Conservation (phyloP, 2,888 invertebrate species). For the Halictus ligatus region DNA sequence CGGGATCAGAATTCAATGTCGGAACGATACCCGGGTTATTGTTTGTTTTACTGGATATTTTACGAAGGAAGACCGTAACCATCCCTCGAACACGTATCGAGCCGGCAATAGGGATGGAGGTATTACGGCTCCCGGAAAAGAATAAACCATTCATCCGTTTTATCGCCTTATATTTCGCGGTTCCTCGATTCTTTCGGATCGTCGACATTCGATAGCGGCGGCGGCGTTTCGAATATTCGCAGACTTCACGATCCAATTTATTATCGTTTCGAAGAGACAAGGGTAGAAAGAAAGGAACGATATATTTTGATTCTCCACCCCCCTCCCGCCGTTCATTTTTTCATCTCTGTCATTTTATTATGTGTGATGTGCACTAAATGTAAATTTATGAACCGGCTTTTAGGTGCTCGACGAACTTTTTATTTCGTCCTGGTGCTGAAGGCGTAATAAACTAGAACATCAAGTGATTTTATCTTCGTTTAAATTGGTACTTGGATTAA, state of each 20-base stretch:
- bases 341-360: neutral
- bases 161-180: constrained; percentile 16
- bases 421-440: neutral
- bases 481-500: neutral
- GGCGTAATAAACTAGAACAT: neutral
- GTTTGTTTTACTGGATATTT: constrained; percentile 5
- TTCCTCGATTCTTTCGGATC: constrained; percentile 13
- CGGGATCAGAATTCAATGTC: neutral
- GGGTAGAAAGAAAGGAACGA: neutral
- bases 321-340: neutral
- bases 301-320: neutral
- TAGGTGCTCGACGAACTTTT: neutral
- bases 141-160: constrained; percentile 19
- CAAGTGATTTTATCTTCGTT: neutral
- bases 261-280: neutral
- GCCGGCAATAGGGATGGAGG: neutral
- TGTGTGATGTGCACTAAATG: constrained; percentile 8
- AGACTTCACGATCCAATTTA: constrained; percentile 13
- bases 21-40: neutral
- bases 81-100: neutral
- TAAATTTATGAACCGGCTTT: constrained; percentile 7
- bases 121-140: constrained; percentile 26
- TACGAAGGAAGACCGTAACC: neutral
- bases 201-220: neutral
- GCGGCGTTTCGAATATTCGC: neutral